These are phyloP conservation scores for Scaptomyza caliginosa DNA, from an alignment of 2,888 invertebrate genomes.

Conservation along the genomic window DNA sequence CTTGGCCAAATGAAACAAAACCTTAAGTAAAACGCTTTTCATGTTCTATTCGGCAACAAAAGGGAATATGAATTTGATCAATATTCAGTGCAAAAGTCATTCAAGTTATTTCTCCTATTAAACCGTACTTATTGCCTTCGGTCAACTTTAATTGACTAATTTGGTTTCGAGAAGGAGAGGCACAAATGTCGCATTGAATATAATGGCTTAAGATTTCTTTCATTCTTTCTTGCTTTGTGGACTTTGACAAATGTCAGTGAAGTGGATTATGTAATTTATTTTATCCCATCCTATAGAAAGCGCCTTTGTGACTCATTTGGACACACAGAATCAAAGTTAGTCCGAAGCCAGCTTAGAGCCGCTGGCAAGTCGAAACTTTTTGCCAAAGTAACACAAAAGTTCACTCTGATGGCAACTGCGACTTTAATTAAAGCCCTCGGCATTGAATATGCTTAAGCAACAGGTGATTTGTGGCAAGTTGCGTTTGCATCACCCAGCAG, in stretches of 20 bases:
- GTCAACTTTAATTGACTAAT: conserved; percentile 16
- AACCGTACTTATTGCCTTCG: neutral
- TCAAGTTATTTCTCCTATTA: neutral
- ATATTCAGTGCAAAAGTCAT: too few species aligned
- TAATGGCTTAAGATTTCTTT: conserved; percentile 29
- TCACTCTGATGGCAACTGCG: too few species aligned
- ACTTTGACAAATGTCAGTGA: conserved; percentile 63
- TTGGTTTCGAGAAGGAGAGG: conserved; percentile 18
- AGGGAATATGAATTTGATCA: neutral
- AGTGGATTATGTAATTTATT: conserved; percentile 72
- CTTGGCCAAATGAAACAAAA: neutral
- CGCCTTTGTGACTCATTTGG: conserved; percentile 39
- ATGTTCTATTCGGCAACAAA: conserved; percentile 28
- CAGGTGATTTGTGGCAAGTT: conserved; percentile 56
- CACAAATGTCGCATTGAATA: conserved; percentile 36
- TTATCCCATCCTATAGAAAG: conserved; percentile 35
- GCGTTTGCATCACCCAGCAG: neutral
- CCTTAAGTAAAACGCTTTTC: conserved; percentile 47
- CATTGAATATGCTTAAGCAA: conserved; percentile 50
- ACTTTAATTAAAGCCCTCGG: conserved; percentile 56
- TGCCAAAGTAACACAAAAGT: conserved; percentile 54
- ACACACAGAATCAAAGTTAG: conserved; percentile 49
- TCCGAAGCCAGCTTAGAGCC: conserved; percentile 36
- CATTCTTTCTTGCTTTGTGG: conserved; percentile 4
- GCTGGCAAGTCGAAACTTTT: conserved; percentile 54